phyloP scores from a whole-genome alignment of 2,797 vertebrate genomes.

The Urosaurus nigricauda region DNA sequence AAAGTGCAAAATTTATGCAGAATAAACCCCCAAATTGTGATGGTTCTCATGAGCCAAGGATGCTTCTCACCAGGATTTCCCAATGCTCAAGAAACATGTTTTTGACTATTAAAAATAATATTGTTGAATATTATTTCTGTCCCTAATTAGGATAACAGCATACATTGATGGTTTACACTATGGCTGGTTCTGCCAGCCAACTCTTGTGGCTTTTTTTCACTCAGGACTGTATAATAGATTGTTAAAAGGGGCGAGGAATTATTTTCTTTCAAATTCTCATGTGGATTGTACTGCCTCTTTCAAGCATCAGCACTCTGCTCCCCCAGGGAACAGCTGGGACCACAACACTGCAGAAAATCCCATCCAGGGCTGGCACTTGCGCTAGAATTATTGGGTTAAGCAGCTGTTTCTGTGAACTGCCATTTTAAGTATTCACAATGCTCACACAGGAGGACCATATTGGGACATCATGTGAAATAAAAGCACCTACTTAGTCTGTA shows the following conservation, averaged over 20 bases:
- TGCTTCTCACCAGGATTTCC: too few relatives aligned
- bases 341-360: not conserved
- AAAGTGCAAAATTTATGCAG: too few relatives aligned
- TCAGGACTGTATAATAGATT: not conserved
- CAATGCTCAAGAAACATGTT: too few relatives aligned
- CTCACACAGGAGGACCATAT: not conserved
- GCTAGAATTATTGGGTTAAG: not conserved
- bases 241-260: not conserved
- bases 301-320: not conserved
- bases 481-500: not conserved
- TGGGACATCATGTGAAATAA: not conserved
- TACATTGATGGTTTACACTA: not conserved
- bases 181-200: not conserved
- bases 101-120: too few relatives aligned
- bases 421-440: not conserved
- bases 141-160: not conserved
- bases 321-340: not conserved
- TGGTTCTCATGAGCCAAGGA: too few relatives aligned
- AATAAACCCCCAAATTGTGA: too few relatives aligned
- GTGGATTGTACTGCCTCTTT: too few relatives aligned
- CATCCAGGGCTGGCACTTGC: not conserved
- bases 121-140: too few relatives aligned
- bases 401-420: not conserved
- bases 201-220: not conserved
- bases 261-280: not conserved